phyloP scores from a whole-genome alignment of 2,888 invertebrate genomes.

The Diarsia rubi region DNA sequence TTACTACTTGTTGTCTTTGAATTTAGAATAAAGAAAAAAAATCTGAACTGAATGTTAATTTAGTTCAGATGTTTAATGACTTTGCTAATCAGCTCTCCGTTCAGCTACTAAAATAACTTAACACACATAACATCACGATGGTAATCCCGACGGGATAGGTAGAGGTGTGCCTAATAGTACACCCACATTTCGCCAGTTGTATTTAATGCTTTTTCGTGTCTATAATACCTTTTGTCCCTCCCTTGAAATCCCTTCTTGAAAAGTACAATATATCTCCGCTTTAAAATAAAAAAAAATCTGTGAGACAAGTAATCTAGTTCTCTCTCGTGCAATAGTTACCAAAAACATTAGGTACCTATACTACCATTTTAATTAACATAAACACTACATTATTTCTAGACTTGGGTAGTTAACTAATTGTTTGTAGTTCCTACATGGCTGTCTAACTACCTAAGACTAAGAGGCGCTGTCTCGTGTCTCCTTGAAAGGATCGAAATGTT shows the following conservation, averaged over 20 bases:
- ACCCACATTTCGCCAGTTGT: too few relatives aligned
- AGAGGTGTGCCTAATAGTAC: too few relatives aligned
- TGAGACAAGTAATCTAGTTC: not conserved
- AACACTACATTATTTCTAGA: slow-evolving; percentile 21
- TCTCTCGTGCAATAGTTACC: not conserved
- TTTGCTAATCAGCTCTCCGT: not conserved
- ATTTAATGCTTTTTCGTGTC: too few relatives aligned
- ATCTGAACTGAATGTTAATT: too few relatives aligned
- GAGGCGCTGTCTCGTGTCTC: slow-evolving; percentile 63
- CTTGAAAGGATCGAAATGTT: slow-evolving; percentile 79
- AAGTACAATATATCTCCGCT: not conserved
- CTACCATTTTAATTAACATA: slow-evolving; percentile 4
- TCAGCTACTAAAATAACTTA: not conserved
- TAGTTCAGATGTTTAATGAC: not conserved
- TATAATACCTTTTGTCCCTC: too few relatives aligned
- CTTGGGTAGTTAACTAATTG: slow-evolving; percentile 34
- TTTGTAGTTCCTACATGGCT: slow-evolving; percentile 25
- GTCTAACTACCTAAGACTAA: slow-evolving; percentile 40
- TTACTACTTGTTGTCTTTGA: too few relatives aligned
- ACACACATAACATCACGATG: not conserved
- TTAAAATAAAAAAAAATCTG: not conserved
- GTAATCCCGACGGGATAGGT: too few relatives aligned
- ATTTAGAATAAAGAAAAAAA: too few relatives aligned
- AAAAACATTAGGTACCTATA: not conserved
- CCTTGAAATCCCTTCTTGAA: too few relatives aligned